These are phyloP conservation scores for Capitella teleta DNA, from an alignment of 1,140 invertebrate species.

Conservation along the genomic window DNA sequence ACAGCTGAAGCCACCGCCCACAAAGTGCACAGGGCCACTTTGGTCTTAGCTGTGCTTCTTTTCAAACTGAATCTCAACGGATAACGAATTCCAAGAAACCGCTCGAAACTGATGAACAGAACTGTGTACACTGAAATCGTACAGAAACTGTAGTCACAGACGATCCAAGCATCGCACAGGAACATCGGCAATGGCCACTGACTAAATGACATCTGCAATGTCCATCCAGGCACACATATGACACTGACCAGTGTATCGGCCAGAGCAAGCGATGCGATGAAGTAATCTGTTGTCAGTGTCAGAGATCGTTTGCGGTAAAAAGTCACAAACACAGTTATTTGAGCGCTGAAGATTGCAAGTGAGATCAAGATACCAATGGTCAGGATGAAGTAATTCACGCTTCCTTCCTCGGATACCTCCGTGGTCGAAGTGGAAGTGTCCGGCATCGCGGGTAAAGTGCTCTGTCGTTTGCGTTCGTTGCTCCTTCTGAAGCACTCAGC, in stretches of 20 bases:
- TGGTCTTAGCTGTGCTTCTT: neutral
- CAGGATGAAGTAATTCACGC: no score
- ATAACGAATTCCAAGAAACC: neutral
- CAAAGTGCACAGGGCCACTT: neutral
- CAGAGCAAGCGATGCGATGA: slow-evolving; percentile 23
- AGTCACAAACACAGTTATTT: slow-evolving; percentile 19
- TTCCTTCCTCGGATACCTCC: no score
- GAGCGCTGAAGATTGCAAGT: slow-evolving; percentile 18
- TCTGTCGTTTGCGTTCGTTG: no score
- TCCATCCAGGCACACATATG: slow-evolving; percentile 23
- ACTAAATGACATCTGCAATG: slow-evolving; percentile 20
- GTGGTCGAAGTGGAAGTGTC: no score
- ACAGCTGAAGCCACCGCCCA: neutral
- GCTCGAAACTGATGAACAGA: slow-evolving; percentile 2
- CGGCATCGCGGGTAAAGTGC: no score
- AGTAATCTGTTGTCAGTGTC: slow-evolving; percentile 26
- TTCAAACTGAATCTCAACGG: neutral
- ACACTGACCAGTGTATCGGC: slow-evolving; percentile 24
- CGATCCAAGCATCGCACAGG: slow-evolving; percentile 23
- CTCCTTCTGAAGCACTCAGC: no score
- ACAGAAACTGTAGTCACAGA: slow-evolving; percentile 18
- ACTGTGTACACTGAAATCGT: neutral
- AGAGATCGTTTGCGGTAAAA: slow-evolving; percentile 19
- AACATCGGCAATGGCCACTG: neutral
- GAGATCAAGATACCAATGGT: neutral